Percentiles rank a stretch among this genome's conserved stretches.
Conservation (phyloP, 2,797 vertebrate genomes). For the Amphiprion clarkii region DNA sequence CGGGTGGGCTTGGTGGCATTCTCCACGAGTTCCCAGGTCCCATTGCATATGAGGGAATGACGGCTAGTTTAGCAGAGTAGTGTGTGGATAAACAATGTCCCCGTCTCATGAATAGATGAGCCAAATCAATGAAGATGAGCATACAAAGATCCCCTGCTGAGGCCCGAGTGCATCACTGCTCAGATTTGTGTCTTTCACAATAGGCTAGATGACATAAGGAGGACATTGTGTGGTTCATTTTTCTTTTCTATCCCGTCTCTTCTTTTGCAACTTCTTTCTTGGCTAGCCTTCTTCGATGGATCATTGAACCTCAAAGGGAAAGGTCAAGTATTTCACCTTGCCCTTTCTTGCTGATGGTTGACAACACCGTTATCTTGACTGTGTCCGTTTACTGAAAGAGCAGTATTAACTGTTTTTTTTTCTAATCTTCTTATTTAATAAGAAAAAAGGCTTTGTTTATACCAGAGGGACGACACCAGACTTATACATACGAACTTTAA, state of each 20-base stretch:
- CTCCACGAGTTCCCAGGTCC: constrained; percentile 77
- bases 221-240: constrained; percentile 86
- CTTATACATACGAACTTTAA: neutral
- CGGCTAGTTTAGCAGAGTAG: constrained; percentile 73
- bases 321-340: constrained; percentile 86
- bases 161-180: constrained; percentile 85
- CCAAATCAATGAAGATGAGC: constrained; percentile 87
- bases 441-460: neutral
- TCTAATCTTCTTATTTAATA: neutral
- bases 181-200: constrained; percentile 88
- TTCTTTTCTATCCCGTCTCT: constrained; percentile 70
- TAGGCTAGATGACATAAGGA: constrained; percentile 87
- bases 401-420: neutral
- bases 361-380: constrained; percentile 70
- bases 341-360: constrained; percentile 72
- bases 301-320: constrained; percentile 86
- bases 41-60: constrained; percentile 69
- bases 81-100: constrained; percentile 84
- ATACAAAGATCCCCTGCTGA: constrained; percentile 87
- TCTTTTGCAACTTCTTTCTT: constrained; percentile 70
- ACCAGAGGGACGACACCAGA: neutral
- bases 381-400: constrained; percentile 45
- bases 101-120: constrained; percentile 86
- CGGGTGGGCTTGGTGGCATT: constrained; percentile 66
- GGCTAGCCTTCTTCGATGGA: constrained; percentile 79